These are phyloP conservation scores for Apis cerana DNA, from an alignment of 1,140 invertebrate genomes.

Conservation along the genomic window DNA sequence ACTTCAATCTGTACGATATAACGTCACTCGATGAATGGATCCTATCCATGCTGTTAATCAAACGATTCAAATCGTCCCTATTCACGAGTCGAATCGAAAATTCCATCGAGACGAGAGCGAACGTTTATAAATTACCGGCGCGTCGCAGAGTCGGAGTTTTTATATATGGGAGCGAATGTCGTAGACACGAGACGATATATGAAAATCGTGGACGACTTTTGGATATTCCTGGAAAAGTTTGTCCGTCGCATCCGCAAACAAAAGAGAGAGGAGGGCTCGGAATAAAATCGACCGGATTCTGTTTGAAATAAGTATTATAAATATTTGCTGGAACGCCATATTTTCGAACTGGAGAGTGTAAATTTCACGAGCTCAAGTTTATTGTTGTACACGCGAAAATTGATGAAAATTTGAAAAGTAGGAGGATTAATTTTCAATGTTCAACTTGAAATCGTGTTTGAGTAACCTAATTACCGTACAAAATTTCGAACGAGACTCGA, in stretches of 20 bases:
- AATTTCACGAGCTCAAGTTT: background rate
- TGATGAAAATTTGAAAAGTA: background rate
- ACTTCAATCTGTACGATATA: constrained; percentile 27
- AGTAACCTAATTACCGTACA: background rate
- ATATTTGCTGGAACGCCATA: background rate
- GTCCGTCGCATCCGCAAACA: background rate
- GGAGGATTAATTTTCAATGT: too few relatives aligned
- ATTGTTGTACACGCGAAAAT: background rate
- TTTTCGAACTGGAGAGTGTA: background rate
- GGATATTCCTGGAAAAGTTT: background rate
- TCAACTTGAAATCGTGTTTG: background rate
- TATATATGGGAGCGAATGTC: too few relatives aligned
- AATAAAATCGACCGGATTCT: background rate
- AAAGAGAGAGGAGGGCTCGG: background rate
- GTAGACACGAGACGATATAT: too few relatives aligned
- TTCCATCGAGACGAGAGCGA: constrained; percentile 14
- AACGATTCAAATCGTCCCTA: background rate
- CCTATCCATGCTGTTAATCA: background rate
- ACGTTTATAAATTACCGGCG: background rate
- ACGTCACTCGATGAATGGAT: constrained; percentile 4
- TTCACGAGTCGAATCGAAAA: constrained; percentile 1
- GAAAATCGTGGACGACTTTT: background rate
- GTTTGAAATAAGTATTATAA: background rate
- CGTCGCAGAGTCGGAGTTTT: too few relatives aligned
- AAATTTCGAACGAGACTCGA: too few relatives aligned